These are phyloP conservation scores for Deilephila porcellus DNA, from an alignment of 2,888 invertebrate genomes.

Conservation along the genomic window DNA sequence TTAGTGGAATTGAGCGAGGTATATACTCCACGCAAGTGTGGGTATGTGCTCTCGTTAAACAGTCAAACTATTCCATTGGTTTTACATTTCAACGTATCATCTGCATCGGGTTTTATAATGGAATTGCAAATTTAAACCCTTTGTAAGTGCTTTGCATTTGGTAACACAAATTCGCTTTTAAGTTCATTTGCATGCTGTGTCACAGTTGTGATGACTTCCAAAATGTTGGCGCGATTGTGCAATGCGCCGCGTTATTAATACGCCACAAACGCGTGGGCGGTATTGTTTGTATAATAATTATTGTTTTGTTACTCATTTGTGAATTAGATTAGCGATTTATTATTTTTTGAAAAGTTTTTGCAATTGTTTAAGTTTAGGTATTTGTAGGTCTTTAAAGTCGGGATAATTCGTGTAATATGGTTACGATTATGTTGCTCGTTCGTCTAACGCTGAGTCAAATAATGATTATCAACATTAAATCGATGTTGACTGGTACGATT, in stretches of 20 bases:
- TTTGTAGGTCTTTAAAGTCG: too few species aligned
- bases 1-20: constrained; percentile 21
- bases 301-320: not conserved
- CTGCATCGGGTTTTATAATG: constrained; percentile 76
- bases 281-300: constrained; percentile 9
- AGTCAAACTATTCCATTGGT: constrained; percentile 67
- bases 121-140: constrained; percentile 84
- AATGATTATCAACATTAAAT: too few species aligned
- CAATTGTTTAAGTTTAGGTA: too few species aligned
- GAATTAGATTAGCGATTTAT: too few species aligned
- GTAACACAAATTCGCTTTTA: constrained; percentile 84
- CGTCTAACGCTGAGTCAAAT: too few species aligned
- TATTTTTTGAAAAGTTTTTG: too few species aligned
- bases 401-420: too few species aligned
- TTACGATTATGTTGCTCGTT: too few species aligned
- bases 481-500: too few species aligned
- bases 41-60: constrained; percentile 33
- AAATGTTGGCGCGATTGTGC: constrained; percentile 55
- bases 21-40: constrained; percentile 36
- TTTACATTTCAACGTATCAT: constrained; percentile 77
- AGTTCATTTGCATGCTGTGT: constrained; percentile 79
- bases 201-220: constrained; percentile 74
- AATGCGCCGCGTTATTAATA: constrained; percentile 48
- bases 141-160: constrained; percentile 81
- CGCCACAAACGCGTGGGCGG: constrained; percentile 34